phyloP scores from a whole-genome alignment of 2,113 vertebrate genomes.

The Anseranas semipalmata region DNA sequence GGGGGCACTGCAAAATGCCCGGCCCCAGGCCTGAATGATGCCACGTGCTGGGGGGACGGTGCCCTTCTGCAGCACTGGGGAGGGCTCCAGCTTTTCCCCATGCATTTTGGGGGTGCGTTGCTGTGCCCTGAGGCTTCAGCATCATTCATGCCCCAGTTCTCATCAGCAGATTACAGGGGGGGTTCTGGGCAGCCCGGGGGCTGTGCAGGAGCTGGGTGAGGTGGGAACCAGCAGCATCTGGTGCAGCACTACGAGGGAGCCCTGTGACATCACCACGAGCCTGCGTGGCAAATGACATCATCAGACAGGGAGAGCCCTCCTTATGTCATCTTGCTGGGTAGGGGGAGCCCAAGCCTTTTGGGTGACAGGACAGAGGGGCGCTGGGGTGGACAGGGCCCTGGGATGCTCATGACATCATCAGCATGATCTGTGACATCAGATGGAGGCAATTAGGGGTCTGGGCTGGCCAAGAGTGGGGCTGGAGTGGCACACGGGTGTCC shows the following conservation, averaged over 20 bases:
- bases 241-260: not conserved
- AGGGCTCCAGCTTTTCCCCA: fast-evolving
- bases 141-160: fast-evolving
- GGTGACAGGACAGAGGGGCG: not conserved
- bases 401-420: not conserved
- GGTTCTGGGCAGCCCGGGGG: not conserved
- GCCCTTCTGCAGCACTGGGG: fast-evolving
- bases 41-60: not conserved
- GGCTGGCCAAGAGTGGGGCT: not conserved
- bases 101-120: fast-evolving
- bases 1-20: not conserved
- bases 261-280: not conserved
- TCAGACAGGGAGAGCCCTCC: not conserved
- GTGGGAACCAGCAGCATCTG: not conserved
- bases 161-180: fast-evolving
- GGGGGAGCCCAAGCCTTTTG: not conserved
- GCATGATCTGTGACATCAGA: not conserved
- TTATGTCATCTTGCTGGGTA: fast-evolving
- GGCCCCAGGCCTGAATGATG: fast-evolving
- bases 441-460: fast-evolving
- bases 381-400: too few relatives aligned
- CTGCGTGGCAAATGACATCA: not conserved
- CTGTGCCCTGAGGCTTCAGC: not conserved
- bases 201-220: not conserved
- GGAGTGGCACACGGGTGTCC: not conserved